Percentiles rank a stretch among this genome's conserved stretches.
These are phyloP conservation scores for Actias luna DNA, from an alignment of 2,888 invertebrate species.

Conservation along the genomic window DNA sequence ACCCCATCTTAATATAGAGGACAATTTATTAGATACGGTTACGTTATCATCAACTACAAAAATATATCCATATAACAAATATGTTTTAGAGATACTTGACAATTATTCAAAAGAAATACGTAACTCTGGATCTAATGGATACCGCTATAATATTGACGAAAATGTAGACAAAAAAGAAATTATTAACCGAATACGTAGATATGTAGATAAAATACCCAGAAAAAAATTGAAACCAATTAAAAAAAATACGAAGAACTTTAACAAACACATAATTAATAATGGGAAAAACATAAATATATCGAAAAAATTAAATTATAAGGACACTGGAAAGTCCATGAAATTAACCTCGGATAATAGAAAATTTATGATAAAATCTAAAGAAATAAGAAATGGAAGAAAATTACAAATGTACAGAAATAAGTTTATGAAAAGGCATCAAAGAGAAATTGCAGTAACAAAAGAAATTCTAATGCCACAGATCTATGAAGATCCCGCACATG, in stretches of 20 bases:
- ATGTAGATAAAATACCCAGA: conserved; percentile 53
- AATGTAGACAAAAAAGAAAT: conserved; percentile 48
- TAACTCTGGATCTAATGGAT: conserved; percentile 29
- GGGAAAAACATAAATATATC: conserved; percentile 24
- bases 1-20: conserved; percentile 51
- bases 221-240: conserved; percentile 37
- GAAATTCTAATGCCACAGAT: conserved; percentile 20
- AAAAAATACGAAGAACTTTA: conserved; percentile 41
- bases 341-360: conserved; percentile 25
- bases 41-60: conserved; percentile 19
- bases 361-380: conserved; percentile 26
- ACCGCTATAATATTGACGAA: conserved; percentile 28
- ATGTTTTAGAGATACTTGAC: conserved; percentile 36
- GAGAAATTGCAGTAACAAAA: conserved; percentile 22
- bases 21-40: conserved; percentile 45
- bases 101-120: conserved; percentile 35
- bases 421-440: conserved; percentile 29
- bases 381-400: conserved; percentile 38
- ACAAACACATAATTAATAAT: conserved; percentile 32
- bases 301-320: conserved; percentile 28
- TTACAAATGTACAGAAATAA: conserved; percentile 33
- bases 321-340: conserved; percentile 17
- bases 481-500: conserved; percentile 46
- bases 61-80: conserved; percentile 21
- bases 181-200: conserved; percentile 63